Evolutionary conservation across 2,797 vertebrate genomes (phyloP), one percentile per base, ranked within the genome.

Genomic region (Holocentrus rufus): DNA sequence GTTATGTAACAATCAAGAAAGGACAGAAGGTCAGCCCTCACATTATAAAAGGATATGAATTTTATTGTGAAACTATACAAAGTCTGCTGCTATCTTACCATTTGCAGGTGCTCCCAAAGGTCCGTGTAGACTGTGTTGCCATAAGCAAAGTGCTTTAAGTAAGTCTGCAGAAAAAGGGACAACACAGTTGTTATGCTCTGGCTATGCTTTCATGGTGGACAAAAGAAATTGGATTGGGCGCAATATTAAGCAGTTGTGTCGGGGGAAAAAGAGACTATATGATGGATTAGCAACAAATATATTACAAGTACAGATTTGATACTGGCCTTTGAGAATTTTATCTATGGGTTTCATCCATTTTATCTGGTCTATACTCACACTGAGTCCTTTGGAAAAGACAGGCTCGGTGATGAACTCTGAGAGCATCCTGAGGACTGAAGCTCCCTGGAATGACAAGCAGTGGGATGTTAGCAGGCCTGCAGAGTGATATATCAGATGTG

Each of bases 381-480:
- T 69, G 42, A 98, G 87, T 39, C 96, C 96, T 25, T 81, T 0
- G 59, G 87, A 87, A 85, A 97, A 98, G 13, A 96, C 34, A 0
- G 73, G 0, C 74, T 98, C 96, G 0, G 88, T 92, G 74, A 98
- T 92, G 66, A 97, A 97, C 52, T 86, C 70, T 0, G 96, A 96
- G 4, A 98, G 94, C 96, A 98, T 97, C 77, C 96, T 90, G 69
- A 97, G 89, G 62, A 98, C 96, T 0, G 96, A 91, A 0, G 94
- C 96, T 2, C 96, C 96, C 96, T 92, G 18, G 20, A 18, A 62
- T 80, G 0, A 7, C 13, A 4, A 3, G 27, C 31, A 52, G 25
- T 15, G 22, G 27, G 8, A 47, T 17, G 25, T 55, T 69, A 81
- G 69, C 25, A 15, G n/a, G 57, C 15, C 54, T 71, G 39, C 42